Evolutionary conservation across 2,113 vertebrate genomes (phyloP), one percentile per base, ranked within the genome.

Genomic region (Meriones unguiculatus): DNA sequence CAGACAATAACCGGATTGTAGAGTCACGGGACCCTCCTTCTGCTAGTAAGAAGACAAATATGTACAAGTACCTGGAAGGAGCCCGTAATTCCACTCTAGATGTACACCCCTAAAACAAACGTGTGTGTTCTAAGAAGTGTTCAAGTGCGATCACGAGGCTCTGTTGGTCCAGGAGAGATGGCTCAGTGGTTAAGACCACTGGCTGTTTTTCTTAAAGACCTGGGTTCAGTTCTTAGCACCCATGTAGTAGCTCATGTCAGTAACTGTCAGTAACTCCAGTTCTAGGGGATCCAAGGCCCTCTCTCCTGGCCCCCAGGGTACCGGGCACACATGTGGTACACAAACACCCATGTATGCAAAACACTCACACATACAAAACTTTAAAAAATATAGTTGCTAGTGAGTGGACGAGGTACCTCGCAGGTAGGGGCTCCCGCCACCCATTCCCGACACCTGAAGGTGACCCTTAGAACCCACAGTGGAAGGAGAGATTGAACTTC

Each of bases 51-150:
- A 77, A 87, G 86, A 84, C 18, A 24, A 89, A 41, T 41, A 2
- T 95, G 35, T 76, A 70, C 70, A 84, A 75, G 57, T 89, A 54
- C 15, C 35, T 73, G 28, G 67, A 90, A 94, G 46, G 46, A 94
- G 94, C 25, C 59, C 67, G n/a, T 12, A 92, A 70, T 85, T 87
- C 70, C 20, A 87, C 57, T 38, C 18, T 75, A 64, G 18, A 69
- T 62, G 84, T 5, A 72, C 59, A 84, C 4, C 86, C 30, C 25
- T 50, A 76, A 32, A 25, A 94, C 50, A 88, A 92, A 64, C 46
- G 50, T 90, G 46, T 89, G 67, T 87, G 78, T 69, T 92, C n/a
- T 62, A 38, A 73, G 92, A 78, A 10, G 81, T 62, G 32, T 72
- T 52, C 32, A 89, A 90, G 50, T 32, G 46, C 52, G 13, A 62